Evolutionary conservation across 2,113 vertebrate species (phyloP).

Genomic region (Callopanchax toddi): DNA sequence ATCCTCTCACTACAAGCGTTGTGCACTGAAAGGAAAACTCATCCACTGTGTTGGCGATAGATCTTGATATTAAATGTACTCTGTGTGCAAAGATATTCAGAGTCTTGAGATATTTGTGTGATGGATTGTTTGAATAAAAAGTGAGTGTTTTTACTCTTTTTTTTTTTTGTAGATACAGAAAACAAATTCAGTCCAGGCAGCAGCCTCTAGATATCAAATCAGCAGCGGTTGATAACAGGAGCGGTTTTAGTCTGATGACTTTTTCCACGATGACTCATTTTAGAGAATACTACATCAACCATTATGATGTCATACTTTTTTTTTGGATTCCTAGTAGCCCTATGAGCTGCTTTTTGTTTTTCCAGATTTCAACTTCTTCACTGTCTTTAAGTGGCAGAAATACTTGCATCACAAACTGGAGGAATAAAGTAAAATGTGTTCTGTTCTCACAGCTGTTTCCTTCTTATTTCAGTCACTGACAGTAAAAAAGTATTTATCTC

Average conservation of each 20-base stretch:
- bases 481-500: too few species aligned
- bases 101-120: background rate
- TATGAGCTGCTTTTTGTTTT: too few species aligned
- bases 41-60: background rate
- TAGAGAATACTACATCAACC: too few species aligned
- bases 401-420: too few species aligned
- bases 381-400: too few species aligned
- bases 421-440: too few species aligned
- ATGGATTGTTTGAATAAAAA: background rate
- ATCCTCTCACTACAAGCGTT: background rate
- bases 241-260: background rate
- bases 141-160: background rate
- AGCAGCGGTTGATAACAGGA: background rate
- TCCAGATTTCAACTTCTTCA: too few species aligned
- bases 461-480: background rate
- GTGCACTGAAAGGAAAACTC: background rate
- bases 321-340: too few species aligned
- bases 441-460: too few species aligned
- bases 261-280: background rate
- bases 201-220: slow-evolving; percentile 4
- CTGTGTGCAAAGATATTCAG: background rate
- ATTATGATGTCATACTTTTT: too few species aligned
- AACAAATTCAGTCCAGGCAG: background rate
- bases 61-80: background rate
- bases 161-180: too few species aligned